Evolutionary conservation across 2,888 invertebrate genomes (phyloP), one percentile per base, ranked within the genome.

Genomic region (Tetragnatha montana): DNA sequence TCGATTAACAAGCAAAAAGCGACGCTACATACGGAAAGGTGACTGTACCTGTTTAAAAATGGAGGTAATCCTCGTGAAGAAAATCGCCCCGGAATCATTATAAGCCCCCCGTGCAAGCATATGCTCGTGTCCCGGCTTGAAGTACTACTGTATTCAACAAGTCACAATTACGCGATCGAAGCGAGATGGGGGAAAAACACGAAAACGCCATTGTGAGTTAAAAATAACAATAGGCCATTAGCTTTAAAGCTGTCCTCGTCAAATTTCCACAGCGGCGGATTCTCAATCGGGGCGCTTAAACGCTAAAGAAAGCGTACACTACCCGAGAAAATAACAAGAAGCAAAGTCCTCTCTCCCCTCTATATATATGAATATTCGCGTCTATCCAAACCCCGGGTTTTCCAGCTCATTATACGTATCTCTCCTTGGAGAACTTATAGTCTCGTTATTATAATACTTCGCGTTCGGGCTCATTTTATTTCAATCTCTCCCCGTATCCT

Each of bases 171-270:
- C 78, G 78, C 60, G 51, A 82, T 60, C 17, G 60, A 60, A 14
- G n/a, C 8, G 14, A 49, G 21, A 71, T 50, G 71, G 10, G 81
- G 49, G 71, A 71, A 35, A 51, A 73, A 81, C 71, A 71, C 8
- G 50, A 69, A 47, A 6, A 71, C 50, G 10, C 78, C 17, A 49
- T 50, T 35, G 35, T 35, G 35, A 35, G 81, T 74, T 50, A 74
- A 81, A 86, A 89, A 81, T 81, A 89, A 89, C 89, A 89, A 89
- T 89, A 86, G 89, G 81, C 89, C 85, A 89, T 89, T 89, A 89
- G 85, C 73, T 86, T 81, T 76, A 81, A 86, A 86, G 49, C 81
- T 71, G 81, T 76, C 83, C 73, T 81, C 89, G 89, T 89, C 89
- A 89, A 85, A 89, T 85, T 89, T 78, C 69, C 75, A 19, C 71